Percentiles rank a stretch among this genome's conserved stretches.
phyloP scores from a whole-genome alignment of 1,140 invertebrate genomes.

The Grapholita molesta region DNA sequence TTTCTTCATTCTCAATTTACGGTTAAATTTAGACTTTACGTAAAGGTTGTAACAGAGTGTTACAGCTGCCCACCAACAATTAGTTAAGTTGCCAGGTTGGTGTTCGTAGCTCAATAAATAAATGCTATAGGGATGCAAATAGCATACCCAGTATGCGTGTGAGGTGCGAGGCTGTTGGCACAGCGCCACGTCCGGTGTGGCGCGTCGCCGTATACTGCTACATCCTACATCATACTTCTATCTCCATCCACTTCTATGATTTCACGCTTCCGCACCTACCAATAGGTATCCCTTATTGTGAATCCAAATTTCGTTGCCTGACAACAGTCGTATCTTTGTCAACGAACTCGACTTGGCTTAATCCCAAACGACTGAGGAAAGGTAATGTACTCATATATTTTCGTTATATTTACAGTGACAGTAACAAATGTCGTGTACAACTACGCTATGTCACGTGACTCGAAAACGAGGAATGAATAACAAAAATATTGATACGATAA shows the following conservation, averaged over 20 bases:
- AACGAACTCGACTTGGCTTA: constrained; percentile 54
- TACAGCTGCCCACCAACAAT: background rate
- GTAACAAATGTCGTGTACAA: constrained; percentile 40
- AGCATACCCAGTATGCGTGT: background rate
- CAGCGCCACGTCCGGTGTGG: background rate
- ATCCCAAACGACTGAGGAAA: constrained; percentile 56
- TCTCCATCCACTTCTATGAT: constrained; percentile 24
- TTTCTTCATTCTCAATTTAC: constrained; percentile 4
- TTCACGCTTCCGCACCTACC: constrained; percentile 41
- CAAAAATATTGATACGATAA: constrained; percentile 24
- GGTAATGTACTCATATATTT: constrained; percentile 58
- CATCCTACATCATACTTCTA: background rate
- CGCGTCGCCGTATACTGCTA: background rate
- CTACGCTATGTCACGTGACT: constrained; percentile 24
- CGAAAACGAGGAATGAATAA: constrained; percentile 26
- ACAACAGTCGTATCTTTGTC: constrained; percentile 55
- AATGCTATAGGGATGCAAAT: constrained; percentile 10
- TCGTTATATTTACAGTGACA: constrained; percentile 50
- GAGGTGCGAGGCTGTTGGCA: constrained; percentile 11
- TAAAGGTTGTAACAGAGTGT: background rate
- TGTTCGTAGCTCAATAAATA: constrained; percentile 6
- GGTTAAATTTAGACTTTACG: background rate
- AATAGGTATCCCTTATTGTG: constrained; percentile 39
- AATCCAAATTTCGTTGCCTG: constrained; percentile 42
- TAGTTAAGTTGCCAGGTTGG: background rate